Evolutionary conservation across 1,140 invertebrate genomes (phyloP).

Genomic region (Arion vulgaris): DNA sequence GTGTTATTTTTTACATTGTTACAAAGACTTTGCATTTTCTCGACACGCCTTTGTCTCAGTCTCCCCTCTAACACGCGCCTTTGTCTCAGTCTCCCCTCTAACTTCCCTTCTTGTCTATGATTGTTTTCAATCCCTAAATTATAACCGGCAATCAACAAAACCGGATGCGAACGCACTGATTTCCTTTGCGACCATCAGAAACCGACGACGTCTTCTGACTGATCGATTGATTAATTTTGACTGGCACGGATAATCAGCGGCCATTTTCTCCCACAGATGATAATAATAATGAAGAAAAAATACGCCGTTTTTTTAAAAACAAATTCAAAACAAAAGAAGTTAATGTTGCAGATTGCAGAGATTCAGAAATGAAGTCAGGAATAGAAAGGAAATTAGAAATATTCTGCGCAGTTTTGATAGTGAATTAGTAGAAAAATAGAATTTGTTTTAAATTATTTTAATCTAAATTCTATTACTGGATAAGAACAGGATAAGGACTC

Average conservation of each 20-base stretch:
- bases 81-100: background rate
- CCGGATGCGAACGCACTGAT: conserved; percentile 26
- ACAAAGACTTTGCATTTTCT: background rate
- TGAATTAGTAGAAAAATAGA: too few relatives aligned
- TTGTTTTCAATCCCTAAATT: conserved; percentile 8
- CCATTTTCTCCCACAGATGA: background rate
- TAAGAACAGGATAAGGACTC: too few relatives aligned
- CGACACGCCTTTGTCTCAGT: background rate
- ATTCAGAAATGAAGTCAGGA: background rate
- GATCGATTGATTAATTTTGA: conserved; percentile 13
- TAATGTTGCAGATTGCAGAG: background rate
- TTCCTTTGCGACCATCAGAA: conserved; percentile 5
- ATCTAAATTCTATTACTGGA: too few relatives aligned
- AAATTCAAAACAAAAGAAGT: background rate
- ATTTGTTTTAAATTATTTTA: too few relatives aligned
- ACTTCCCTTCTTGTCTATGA: background rate
- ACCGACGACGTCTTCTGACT: background rate
- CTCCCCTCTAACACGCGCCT: background rate
- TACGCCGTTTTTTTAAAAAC: background rate
- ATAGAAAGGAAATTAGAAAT: background rate
- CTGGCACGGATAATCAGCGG: conserved; percentile 7
- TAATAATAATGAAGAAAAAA: background rate
- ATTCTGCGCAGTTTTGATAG: too few relatives aligned
- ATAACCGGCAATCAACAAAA: conserved; percentile 9
- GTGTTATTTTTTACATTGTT: too few relatives aligned